Percentiles rank a stretch among this genome's conserved stretches.
phyloP scores from a whole-genome alignment of 2,797 vertebrate species.

The Chloroceryle amazona region DNA sequence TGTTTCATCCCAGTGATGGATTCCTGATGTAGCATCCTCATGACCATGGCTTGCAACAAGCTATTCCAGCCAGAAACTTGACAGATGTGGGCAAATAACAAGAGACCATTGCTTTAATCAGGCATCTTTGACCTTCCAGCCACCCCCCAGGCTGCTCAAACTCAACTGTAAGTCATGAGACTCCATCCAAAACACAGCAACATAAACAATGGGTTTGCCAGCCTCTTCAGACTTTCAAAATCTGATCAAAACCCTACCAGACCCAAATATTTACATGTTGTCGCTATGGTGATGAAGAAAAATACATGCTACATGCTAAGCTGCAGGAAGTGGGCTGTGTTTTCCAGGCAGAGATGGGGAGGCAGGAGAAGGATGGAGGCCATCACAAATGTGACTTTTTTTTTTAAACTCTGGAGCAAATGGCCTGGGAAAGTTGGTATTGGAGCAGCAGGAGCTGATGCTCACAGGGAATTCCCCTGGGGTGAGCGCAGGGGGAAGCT shows the following conservation, averaged over 20 bases:
- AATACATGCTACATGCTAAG: slow-evolving; percentile 1
- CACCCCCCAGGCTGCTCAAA: neutral
- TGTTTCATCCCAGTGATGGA: neutral
- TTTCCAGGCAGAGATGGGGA: neutral
- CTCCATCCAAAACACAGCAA: neutral
- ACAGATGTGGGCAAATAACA: neutral
- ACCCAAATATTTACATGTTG: slow-evolving; percentile 14
- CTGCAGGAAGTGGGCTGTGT: neutral
- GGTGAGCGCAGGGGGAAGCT: neutral
- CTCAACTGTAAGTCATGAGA: neutral
- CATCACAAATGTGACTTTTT: neutral
- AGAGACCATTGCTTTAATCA: fast-evolving
- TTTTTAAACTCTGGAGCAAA: neutral
- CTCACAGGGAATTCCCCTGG: neutral
- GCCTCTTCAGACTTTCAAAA: neutral
- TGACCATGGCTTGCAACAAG: neutral
- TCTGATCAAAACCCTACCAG: slow-evolving; percentile 6
- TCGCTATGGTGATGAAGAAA: slow-evolving; percentile 59
- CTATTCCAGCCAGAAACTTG: neutral
- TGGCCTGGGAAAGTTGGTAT: neutral
- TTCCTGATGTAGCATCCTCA: neutral
- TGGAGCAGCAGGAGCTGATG: neutral
- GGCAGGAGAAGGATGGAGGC: neutral
- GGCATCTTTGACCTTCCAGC: neutral
- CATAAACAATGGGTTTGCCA: slow-evolving; percentile 5